A percentile compares a stretch with the other conserved stretches of the same genome.
Evolutionary conservation across 2,113 vertebrate genomes (phyloP).

Genomic region (Sterrhoptilus dennistouni): DNA sequence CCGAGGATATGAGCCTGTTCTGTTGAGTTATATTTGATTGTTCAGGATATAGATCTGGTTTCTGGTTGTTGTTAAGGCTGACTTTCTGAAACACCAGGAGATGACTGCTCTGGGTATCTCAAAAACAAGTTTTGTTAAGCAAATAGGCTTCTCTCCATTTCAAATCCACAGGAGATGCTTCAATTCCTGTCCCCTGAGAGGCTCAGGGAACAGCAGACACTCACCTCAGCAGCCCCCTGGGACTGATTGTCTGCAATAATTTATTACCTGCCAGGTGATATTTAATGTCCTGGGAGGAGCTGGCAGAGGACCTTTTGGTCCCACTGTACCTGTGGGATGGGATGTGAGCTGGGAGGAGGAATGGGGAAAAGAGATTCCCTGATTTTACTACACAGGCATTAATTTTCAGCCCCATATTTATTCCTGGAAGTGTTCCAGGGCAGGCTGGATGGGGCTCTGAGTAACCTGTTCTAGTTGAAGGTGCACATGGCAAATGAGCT

Average conservation of each 20-base stretch:
- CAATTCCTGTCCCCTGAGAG: fast-evolving
- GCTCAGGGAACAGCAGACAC: background rate
- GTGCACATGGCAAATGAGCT: background rate
- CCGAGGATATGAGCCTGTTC: background rate
- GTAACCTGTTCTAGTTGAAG: background rate
- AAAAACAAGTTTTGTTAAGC: background rate
- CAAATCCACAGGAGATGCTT: background rate
- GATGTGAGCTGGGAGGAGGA: background rate
- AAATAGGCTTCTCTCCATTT: background rate
- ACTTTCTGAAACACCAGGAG: background rate
- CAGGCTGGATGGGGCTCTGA: background rate
- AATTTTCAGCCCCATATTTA: background rate
- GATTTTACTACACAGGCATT: fast-evolving
- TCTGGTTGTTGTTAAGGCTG: background rate
- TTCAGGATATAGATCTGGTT: background rate
- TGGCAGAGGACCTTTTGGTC: background rate
- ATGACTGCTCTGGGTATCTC: background rate
- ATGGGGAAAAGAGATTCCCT: background rate
- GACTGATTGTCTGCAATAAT: fast-evolving
- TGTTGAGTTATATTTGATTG: background rate
- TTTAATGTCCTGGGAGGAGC: background rate
- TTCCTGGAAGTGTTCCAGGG: background rate
- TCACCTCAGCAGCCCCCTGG: background rate
- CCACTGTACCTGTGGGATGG: background rate
- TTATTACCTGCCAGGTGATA: background rate